phyloP scores from a whole-genome alignment of 2,797 vertebrate genomes.

The Schizopygopsis malacanthus region DNA sequence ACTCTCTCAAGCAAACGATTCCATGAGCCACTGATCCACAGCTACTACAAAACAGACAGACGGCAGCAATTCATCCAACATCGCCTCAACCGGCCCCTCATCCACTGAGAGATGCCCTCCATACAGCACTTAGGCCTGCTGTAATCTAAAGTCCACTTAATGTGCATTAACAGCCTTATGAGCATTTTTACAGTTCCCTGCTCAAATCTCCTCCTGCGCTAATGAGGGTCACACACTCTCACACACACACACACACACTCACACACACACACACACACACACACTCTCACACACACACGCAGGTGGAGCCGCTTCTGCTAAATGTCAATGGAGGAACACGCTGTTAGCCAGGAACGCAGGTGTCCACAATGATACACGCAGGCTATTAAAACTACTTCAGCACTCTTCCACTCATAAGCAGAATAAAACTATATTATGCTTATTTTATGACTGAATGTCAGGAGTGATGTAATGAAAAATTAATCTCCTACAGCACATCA shows the following conservation, averaged over 20 bases:
- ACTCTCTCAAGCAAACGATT: conserved; percentile 38
- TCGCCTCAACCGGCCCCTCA: conserved; percentile 38
- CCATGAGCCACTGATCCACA: conserved; percentile 42
- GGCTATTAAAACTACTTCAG: conserved; percentile 58
- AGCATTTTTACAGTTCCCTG: conserved; percentile 58
- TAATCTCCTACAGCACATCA: not conserved
- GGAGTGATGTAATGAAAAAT: not conserved
- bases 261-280: conserved; percentile 33
- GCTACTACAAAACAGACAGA: conserved; percentile 39
- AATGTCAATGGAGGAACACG: conserved; percentile 67
- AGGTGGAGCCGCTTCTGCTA: conserved; percentile 54
- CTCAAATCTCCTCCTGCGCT: conserved; percentile 43
- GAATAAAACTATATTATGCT: conserved; percentile 1
- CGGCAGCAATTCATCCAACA: not conserved
- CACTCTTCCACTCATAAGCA: not conserved
- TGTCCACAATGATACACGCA: conserved; percentile 62
- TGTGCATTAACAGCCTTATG: conserved; percentile 61
- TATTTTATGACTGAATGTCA: conserved; percentile 25
- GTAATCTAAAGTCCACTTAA: conserved; percentile 53
- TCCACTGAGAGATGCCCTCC: not conserved
- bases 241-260: no score
- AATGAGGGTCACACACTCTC: conserved; percentile 48
- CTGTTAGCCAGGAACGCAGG: conserved; percentile 49
- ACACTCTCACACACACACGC: conserved; percentile 24
- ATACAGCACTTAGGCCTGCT: conserved; percentile 29